Evolutionary conservation across 64 coral and sea anemone genomes (phyloP), one percentile per base, ranked within the genome.

Genomic region (Platygyra sinensis): DNA sequence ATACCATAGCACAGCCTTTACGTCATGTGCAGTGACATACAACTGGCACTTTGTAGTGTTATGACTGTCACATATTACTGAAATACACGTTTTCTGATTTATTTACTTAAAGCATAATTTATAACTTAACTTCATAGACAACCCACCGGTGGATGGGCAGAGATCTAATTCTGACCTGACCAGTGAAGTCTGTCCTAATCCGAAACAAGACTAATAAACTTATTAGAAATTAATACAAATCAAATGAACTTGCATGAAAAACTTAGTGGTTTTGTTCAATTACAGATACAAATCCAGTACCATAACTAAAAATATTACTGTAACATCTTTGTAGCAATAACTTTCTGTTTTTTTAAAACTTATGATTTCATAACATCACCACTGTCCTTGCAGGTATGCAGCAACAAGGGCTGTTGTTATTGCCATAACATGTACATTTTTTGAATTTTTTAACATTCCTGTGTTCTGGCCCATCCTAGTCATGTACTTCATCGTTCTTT

Each of bases 391-490:
- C 72, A 99, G 33, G 33, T 36, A 36, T 36, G 33, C 33, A 36
- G 33, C 33, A 36, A 36, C 33, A 36, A 36, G 33, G 33, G 33
- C 33, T 36, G 33, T 36, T 36, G 33, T 36, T 36, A 36, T 36
- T 36, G 33, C 33, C 33, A 36, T 36, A 36, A 36, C 33, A 36
- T 36, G 33, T 36, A 36, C 33, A 36, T 36, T 36, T 36, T 96
- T 99, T 89, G 97, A 99, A 75, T 93, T 95, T 19, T 93, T 99
- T 73, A 96, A 99, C 88, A 95, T 99, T 42, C 97, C 97, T 33
- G 97, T 99, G 54, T 99, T 99, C 86, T 99, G 97, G 97, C 97
- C 94, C 6, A 99, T 99, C 30, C 88, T 99, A 71, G 97, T 99
- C 73, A 99, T 99, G 97, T 99, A 99, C 74, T 99, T 99, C 51